Evolutionary conservation across 2,113 vertebrate species (phyloP).

Genomic region (Macrotis lagotis): DNA sequence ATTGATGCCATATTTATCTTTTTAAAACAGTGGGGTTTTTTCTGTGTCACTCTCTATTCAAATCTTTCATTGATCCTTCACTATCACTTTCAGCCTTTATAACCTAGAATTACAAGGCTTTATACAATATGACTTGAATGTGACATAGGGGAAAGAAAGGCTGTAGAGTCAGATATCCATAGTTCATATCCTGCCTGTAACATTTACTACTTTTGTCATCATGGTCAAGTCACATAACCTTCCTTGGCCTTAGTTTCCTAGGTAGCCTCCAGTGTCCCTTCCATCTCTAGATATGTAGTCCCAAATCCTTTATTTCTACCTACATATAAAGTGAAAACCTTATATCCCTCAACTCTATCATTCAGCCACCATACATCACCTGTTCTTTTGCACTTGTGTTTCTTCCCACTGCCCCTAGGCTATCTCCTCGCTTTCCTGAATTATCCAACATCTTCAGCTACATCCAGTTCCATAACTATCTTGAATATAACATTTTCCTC

Average conservation of each 20-base stretch:
- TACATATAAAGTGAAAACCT: neutral
- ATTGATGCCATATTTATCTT: conserved; percentile 1
- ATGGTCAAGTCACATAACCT: neutral
- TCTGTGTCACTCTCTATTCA: neutral
- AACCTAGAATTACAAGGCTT: neutral
- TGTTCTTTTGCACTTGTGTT: conserved; percentile 33
- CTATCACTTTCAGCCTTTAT: conserved; percentile 8
- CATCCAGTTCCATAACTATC: neutral
- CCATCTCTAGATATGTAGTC: neutral
- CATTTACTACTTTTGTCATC: neutral
- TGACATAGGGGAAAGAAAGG: neutral
- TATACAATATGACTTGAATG: neutral
- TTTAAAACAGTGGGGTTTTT: conserved; percentile 21
- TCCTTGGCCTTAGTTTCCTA: neutral
- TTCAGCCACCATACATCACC: neutral
- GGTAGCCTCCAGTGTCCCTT: neutral
- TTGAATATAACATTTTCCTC: conserved; percentile 23
- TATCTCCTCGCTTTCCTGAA: neutral
- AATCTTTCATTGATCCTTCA: neutral
- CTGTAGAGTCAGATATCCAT: neutral
- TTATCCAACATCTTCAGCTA: neutral
- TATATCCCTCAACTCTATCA: neutral
- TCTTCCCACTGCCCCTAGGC: neutral
- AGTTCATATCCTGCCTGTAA: neutral
- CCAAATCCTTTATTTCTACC: neutral